These are phyloP conservation scores for Orgyia antiqua DNA, from an alignment of 2,888 invertebrate genomes.

Conservation along the genomic window DNA sequence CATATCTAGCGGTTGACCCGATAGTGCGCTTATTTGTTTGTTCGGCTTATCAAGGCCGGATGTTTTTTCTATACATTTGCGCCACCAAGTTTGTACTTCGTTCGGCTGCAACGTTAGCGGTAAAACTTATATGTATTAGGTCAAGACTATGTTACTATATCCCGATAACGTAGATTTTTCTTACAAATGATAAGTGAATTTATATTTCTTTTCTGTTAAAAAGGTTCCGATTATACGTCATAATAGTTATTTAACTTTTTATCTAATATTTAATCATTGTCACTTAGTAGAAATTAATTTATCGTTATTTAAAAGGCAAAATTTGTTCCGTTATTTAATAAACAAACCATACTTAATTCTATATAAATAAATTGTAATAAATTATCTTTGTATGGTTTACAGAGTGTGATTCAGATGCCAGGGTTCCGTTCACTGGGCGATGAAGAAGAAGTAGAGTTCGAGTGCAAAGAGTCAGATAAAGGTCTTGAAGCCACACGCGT, in stretches of 20 bases:
- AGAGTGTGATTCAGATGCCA: slow-evolving; percentile 95
- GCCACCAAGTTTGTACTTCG: slow-evolving; percentile 67
- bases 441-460: slow-evolving; percentile 92
- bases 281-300: no score
- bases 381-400: no score
- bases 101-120: slow-evolving; percentile 57
- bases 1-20: slow-evolving; percentile 72
- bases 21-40: slow-evolving; percentile 75
- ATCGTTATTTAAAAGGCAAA: no score
- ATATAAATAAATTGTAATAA: no score
- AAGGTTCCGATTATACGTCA: slow-evolving; percentile 28
- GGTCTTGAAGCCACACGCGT: slow-evolving; percentile 93
- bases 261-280: no score
- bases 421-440: slow-evolving; percentile 94
- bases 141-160: slow-evolving; percentile 59
- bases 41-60: slow-evolving; percentile 76
- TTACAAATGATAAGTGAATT: slow-evolving; percentile 39
- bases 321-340: no score
- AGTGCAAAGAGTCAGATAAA: slow-evolving; percentile 89
- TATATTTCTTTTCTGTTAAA: slow-evolving; percentile 27
- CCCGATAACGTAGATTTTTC: slow-evolving; percentile 54
- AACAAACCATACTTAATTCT: no score
- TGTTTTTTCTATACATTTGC: slow-evolving; percentile 75
- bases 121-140: slow-evolving; percentile 66
- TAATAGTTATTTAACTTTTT: slow-evolving; percentile 30